Conservation (phyloP, 2,113 vertebrate genomes). For the Clarias batrachus region DNA sequence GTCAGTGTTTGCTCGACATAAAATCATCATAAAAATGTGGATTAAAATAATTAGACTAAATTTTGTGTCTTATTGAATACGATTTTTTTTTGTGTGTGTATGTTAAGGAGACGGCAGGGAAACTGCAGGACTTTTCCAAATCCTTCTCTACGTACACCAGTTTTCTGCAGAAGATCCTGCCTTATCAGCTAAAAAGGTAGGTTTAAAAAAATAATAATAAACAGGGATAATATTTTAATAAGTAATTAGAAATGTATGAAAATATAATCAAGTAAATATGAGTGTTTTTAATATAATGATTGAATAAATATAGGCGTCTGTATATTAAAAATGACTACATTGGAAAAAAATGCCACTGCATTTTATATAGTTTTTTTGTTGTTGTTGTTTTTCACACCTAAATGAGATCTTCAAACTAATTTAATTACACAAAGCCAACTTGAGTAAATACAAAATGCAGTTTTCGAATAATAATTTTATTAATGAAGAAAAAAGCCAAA, state of each 20-base stretch:
- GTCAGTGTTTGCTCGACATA: constrained; percentile 67
- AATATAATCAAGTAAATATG: no score
- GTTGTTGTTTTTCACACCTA: no score
- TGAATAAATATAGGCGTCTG: not conserved
- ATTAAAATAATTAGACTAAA: not conserved
- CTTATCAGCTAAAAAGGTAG: constrained; percentile 97
- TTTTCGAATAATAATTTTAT: no score
- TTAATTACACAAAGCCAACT: no score
- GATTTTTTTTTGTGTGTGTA: constrained; percentile 25
- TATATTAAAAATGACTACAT: not conserved
- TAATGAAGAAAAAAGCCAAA: no score
- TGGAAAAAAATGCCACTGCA: no score
- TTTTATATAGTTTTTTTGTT: no score
- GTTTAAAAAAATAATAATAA: no score
- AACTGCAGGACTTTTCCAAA: constrained; percentile 87
- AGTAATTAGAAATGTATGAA: not conserved
- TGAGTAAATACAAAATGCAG: no score
- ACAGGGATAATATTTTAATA: not conserved
- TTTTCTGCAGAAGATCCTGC: constrained; percentile 95
- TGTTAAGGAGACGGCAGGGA: constrained; percentile 88
- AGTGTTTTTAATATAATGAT: not conserved
- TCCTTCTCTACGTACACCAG: constrained; percentile 84
- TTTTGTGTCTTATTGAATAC: no score
- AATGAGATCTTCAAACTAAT: no score
- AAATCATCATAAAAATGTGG: not conserved